phyloP scores from a whole-genome alignment of 2,797 vertebrate species.

The Arremon brunneinucha region DNA sequence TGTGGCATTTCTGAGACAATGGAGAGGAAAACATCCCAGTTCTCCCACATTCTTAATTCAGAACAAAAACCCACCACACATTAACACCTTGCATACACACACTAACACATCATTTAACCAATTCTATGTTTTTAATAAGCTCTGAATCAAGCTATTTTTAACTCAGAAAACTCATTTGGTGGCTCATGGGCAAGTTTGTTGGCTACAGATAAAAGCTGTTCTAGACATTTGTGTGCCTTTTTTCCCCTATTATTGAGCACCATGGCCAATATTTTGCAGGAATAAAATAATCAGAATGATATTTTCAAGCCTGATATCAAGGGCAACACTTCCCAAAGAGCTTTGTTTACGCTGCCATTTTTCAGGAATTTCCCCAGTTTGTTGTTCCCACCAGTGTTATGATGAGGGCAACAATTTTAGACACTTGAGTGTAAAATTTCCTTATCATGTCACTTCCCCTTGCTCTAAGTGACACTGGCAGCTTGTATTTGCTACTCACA shows the following conservation, averaged over 20 bases:
- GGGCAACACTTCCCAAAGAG: slow-evolving; percentile 4
- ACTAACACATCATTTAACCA: neutral
- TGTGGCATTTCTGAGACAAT: neutral
- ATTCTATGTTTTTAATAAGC: neutral
- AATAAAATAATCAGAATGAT: neutral
- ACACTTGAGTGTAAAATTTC: neutral
- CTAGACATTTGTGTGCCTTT: neutral
- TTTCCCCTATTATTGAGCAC: neutral
- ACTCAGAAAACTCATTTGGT: neutral
- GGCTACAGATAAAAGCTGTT: neutral
- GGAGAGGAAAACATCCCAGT: neutral
- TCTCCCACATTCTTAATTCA: neutral
- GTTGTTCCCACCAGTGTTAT: slow-evolving; percentile 1
- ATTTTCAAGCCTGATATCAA: slow-evolving; percentile 2
- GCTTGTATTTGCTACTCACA: slow-evolving; percentile 26
- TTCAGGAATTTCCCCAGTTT: neutral
- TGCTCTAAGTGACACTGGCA: slow-evolving; percentile 5
- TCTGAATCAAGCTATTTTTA: neutral
- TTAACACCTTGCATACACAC: neutral
- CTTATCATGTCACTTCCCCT: neutral
- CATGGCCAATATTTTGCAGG: neutral
- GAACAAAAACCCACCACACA: neutral
- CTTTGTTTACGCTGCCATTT: neutral
- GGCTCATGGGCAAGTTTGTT: neutral
- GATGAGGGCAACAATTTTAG: slow-evolving; percentile 10